Conservation (phyloP, 2,797 vertebrate genomes). For the Mormyrus hasselquistii region DNA sequence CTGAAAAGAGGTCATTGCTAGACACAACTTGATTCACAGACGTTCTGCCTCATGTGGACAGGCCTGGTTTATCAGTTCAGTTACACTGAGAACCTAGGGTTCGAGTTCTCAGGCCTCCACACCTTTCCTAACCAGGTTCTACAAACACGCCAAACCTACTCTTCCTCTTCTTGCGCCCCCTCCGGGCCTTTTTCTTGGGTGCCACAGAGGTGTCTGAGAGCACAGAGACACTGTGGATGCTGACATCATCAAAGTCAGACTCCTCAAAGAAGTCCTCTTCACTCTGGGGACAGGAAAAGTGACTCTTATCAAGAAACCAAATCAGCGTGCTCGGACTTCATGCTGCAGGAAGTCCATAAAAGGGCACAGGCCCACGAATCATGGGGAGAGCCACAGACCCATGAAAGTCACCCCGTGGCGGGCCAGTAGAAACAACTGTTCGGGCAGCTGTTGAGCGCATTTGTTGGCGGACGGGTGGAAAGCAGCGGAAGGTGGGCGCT, state of each 20-base stretch:
- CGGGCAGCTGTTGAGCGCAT: neutral
- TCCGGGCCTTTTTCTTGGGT: constrained; percentile 77
- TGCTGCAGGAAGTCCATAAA: neutral
- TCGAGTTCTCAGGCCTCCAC: neutral
- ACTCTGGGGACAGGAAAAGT: constrained; percentile 61
- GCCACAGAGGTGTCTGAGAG: constrained; percentile 78
- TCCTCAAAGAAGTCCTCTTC: constrained; percentile 95
- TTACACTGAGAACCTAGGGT: neutral
- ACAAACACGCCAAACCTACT: constrained; percentile 47
- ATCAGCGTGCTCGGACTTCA: neutral
- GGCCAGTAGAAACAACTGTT: neutral
- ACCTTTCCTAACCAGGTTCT: neutral
- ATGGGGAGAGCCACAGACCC: neutral
- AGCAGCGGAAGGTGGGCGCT: constrained; percentile 31
- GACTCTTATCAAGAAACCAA: neutral
- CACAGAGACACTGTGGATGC: constrained; percentile 90
- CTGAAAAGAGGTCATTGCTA: too few species aligned
- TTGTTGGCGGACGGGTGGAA: neutral
- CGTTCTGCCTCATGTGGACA: neutral
- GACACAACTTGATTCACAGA: neutral
- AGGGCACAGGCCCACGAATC: neutral
- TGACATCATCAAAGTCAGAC: constrained; percentile 90
- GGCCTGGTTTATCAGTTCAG: neutral
- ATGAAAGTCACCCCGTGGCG: neutral
- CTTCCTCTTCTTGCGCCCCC: constrained; percentile 90